Percentiles rank a stretch among this genome's conserved stretches.
Evolutionary conservation across 2,797 vertebrate genomes (phyloP).

Genomic region (Neopelma chrysocephalum): DNA sequence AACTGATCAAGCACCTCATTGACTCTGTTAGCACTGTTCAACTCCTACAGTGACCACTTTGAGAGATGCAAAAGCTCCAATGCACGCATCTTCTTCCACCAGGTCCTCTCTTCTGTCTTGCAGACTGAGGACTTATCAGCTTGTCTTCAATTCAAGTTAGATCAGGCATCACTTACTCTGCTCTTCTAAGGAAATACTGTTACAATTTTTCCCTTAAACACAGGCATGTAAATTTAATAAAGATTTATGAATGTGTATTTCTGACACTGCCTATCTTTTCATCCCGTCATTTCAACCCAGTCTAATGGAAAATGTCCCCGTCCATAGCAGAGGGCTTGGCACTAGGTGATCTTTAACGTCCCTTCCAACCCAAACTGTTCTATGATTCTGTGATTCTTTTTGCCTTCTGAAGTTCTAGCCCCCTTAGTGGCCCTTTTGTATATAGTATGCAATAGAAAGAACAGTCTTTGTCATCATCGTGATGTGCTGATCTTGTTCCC

Average conservation of each 20-base stretch:
- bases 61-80: neutral
- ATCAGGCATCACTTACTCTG: neutral
- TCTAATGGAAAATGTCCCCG: neutral
- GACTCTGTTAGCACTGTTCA: neutral
- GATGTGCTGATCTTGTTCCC: rapidly evolving
- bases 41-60: neutral
- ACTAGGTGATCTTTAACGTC: neutral
- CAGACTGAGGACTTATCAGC: neutral
- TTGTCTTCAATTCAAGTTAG: neutral
- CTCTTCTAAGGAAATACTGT: neutral
- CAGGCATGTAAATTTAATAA: neutral
- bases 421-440: neutral
- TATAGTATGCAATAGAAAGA: neutral
- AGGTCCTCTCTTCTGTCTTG: neutral
- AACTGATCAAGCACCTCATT: neutral
- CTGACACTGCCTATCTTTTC: neutral
- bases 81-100: neutral
- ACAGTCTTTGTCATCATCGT: rapidly evolving
- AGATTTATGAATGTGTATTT: neutral
- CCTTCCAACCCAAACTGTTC: neutral
- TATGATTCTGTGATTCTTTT: neutral
- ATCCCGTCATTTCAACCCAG: neutral
- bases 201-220: neutral
- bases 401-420: neutral
- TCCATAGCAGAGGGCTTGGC: rapidly evolving